Evolutionary conservation across 2,113 vertebrate genomes (phyloP), one percentile per base, ranked within the genome.

Genomic region (Procavia capensis): DNA sequence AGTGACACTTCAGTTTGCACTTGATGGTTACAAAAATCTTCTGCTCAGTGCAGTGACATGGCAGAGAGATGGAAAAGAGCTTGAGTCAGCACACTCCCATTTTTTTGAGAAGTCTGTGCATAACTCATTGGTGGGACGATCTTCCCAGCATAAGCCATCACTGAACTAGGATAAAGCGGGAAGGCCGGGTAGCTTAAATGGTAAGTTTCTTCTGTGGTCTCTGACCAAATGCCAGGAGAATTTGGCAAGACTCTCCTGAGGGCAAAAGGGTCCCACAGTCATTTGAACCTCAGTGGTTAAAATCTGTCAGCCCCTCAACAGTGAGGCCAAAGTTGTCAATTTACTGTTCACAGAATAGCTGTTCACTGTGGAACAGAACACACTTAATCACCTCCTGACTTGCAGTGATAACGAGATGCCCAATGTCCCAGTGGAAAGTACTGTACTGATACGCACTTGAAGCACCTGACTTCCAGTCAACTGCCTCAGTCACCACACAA

Each of bases 201-300:
- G 29, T 20, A 34, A 54, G 57, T 45, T 79, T 95, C 91, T 61
- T 91, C 57, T 91, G 41, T 13, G 39, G 41, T 87, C 76, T 70
- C 74, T 20, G 20, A 63, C 39, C 68, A 74, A 47, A 90, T 68
- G 57, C 14, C 84, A 86, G 68, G 13, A 8, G 82, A 74, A 10
- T 78, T 47, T 74, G 70, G 80, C 70, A 50, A 41, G 27, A 39
- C 19, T 72, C 72, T 80, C 76, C 29, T 1, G 72, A 72, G 64
- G 43, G 72, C 85, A 88, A n/a, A 74, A 41, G 0, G 29, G 72
- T 41, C 39, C 72, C 5, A 34, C 63, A 59, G 2, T 43, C 81
- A 64, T n/a, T 50, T 61, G 34, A 75, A 90, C 31, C 50, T 88
- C 81, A 54, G 8, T 54, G 89, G 80, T 93, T 86, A 83, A 76